These are phyloP conservation scores for Melitaea cinxia DNA, from an alignment of 1,140 invertebrate genomes.

Conservation along the genomic window DNA sequence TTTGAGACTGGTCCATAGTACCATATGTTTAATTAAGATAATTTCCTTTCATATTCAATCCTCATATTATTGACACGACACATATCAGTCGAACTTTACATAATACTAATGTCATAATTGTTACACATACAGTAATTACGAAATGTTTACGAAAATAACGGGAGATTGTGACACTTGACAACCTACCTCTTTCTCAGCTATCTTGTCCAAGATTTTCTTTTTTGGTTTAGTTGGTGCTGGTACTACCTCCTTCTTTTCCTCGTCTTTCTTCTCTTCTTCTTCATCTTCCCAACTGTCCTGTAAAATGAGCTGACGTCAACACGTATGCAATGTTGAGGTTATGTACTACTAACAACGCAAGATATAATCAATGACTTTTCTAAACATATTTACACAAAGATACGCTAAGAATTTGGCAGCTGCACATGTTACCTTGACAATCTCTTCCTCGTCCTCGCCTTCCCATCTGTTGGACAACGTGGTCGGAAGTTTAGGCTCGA, in stretches of 20 bases:
- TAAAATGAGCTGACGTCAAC: slow-evolving; percentile 69
- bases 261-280: slow-evolving; percentile 86
- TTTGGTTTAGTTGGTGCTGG: slow-evolving; percentile 81
- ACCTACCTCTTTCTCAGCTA: slow-evolving; percentile 89
- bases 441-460: slow-evolving; percentile 93
- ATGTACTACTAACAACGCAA: slow-evolving; percentile 39
- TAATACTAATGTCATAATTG: neutral
- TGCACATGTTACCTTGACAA: slow-evolving; percentile 87
- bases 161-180: slow-evolving; percentile 25
- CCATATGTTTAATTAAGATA: neutral
- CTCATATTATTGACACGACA: too few relatives aligned
- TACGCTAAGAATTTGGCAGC: slow-evolving; percentile 53
- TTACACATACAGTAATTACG: neutral
- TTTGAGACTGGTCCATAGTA: too few relatives aligned
- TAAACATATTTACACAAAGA: neutral
- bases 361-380: neutral
- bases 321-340: slow-evolving; percentile 72
- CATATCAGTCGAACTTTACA: neutral
- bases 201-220: slow-evolving; percentile 89
- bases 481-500: slow-evolving; percentile 79
- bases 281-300: slow-evolving; percentile 94
- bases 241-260: slow-evolving; percentile 81
- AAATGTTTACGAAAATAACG: neutral
- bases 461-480: slow-evolving; percentile 90
- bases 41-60: neutral